Conservation (phyloP, 1,140 invertebrate species). For the Eubasilissa regina region DNA sequence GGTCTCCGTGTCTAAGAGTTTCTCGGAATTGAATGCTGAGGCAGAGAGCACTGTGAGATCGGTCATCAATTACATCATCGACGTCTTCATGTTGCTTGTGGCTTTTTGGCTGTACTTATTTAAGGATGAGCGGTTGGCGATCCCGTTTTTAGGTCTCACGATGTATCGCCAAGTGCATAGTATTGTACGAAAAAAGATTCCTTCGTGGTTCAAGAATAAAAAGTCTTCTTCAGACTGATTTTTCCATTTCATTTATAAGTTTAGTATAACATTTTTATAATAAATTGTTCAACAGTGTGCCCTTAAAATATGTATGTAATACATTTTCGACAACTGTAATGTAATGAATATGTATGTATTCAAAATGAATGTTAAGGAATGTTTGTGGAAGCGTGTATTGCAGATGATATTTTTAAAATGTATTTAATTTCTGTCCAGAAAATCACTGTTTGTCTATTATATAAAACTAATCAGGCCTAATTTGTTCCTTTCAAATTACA, state of each 20-base stretch:
- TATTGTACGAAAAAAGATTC: slow-evolving; percentile 70
- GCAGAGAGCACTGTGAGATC: slow-evolving; percentile 79
- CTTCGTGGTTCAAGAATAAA: slow-evolving; percentile 64
- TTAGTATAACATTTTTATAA: not conserved
- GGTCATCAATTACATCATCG: slow-evolving; percentile 79
- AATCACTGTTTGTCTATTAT: too few relatives aligned
- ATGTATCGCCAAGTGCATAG: slow-evolving; percentile 83
- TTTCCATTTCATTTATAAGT: slow-evolving; percentile 41
- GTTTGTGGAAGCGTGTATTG: too few relatives aligned
- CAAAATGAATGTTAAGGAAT: too few relatives aligned
- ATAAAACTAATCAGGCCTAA: too few relatives aligned
- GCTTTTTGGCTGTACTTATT: slow-evolving; percentile 86
- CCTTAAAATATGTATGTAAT: slow-evolving; percentile 13
- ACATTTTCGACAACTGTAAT: not conserved
- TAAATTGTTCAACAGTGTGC: not conserved
- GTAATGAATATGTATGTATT: not conserved
- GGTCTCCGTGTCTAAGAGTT: slow-evolving; percentile 69
- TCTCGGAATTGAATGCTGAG: slow-evolving; percentile 72
- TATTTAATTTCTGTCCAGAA: too few relatives aligned
- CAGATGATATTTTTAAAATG: too few relatives aligned
- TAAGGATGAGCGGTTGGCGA: slow-evolving; percentile 81
- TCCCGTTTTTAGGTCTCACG: slow-evolving; percentile 83
- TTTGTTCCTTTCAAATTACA: too few relatives aligned
- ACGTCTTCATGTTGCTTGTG: slow-evolving; percentile 79
- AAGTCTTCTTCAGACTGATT: slow-evolving; percentile 50